Evolutionary conservation across 2,113 vertebrate genomes (phyloP), one percentile per base, ranked within the genome.

Genomic region (Podarcis cretensis): DNA sequence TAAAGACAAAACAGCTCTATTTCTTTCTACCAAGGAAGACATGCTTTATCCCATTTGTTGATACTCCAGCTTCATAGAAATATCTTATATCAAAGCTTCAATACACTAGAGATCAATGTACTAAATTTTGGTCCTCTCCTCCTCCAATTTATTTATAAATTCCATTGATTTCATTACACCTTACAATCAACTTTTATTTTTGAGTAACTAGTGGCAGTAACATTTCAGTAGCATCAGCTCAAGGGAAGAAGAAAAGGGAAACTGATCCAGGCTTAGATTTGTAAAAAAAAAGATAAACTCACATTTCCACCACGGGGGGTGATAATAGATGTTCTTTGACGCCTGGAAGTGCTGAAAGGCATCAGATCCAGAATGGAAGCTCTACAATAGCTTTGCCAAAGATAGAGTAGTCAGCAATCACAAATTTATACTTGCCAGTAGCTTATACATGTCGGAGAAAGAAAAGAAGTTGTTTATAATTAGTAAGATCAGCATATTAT

Each of bases 91-190:
- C 84, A 89, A 40, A 87, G 30, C 25, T 77, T 85, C 69, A 81
- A 57, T 90, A 89, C 83, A 71, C 25, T 88, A 90, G 68, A 86
- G 3, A 87, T 71, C 84, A 92, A 84, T 63, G 27, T 74, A 79
- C 54, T 86, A 87, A 13, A 32, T 71, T 93, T 91, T 85, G 6
- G 91, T 90, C 91, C 65, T 71, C 85, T 74, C 81, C 84, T 79
- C 86, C 1, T 84, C 77, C 86, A 43, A 93, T 94, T 93, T 94
- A 92, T 80, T 32, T 95, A 94, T 93, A 87, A 94, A 92, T 92
- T 90, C 87, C 88, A 86, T 91, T 89, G 0, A 88, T 85, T 81
- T 13, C 86, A 79, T 90, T 30, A 25, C 89, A 37, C 84, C 91
- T 90, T 92, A 93, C 85, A 54, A 90, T 93, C 83, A 86, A 81